phyloP scores from a whole-genome alignment of 2,113 vertebrate species.

The Hippocampus abdominalis region DNA sequence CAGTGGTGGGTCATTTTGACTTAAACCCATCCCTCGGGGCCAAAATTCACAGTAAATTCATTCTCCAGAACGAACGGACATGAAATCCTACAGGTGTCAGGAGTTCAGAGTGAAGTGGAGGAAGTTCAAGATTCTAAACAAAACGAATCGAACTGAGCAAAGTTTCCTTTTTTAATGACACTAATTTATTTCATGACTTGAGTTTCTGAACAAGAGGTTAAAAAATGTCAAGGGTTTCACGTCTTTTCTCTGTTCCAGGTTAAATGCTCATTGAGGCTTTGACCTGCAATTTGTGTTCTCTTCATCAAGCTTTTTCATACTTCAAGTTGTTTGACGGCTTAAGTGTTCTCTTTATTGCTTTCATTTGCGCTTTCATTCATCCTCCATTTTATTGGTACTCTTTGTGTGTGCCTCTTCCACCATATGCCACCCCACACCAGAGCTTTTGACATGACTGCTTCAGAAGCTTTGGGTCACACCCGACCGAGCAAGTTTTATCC shows the following conservation, averaged over 20 bases:
- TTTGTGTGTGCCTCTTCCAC: slow-evolving; percentile 19
- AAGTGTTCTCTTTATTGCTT: slow-evolving; percentile 17
- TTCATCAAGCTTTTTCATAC: slow-evolving; percentile 39
- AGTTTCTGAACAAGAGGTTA: slow-evolving; percentile 21
- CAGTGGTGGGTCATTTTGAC: too few species aligned
- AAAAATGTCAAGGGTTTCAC: slow-evolving; percentile 15
- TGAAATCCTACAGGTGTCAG: neutral
- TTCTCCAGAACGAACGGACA: neutral
- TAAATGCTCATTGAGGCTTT: slow-evolving; percentile 41
- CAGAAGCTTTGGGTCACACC: slow-evolving; percentile 6
- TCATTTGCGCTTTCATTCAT: neutral
- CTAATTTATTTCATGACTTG: neutral
- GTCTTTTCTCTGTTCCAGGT: slow-evolving; percentile 25
- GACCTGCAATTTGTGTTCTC: slow-evolving; percentile 50
- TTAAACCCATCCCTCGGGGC: too few species aligned
- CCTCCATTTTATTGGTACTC: slow-evolving; percentile 35
- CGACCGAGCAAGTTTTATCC: slow-evolving; percentile 26
- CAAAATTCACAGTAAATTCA: neutral
- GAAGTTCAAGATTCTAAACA: slow-evolving; percentile 6
- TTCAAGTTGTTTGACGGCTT: slow-evolving; percentile 40
- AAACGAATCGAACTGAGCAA: slow-evolving; percentile 12
- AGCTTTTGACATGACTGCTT: slow-evolving; percentile 9
- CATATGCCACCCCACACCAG: neutral
- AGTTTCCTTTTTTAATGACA: slow-evolving; percentile 18
- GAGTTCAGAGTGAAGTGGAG: slow-evolving; percentile 1